phyloP scores from a whole-genome alignment of 2,113 vertebrate genomes.

The Dasyurus viverrinus region DNA sequence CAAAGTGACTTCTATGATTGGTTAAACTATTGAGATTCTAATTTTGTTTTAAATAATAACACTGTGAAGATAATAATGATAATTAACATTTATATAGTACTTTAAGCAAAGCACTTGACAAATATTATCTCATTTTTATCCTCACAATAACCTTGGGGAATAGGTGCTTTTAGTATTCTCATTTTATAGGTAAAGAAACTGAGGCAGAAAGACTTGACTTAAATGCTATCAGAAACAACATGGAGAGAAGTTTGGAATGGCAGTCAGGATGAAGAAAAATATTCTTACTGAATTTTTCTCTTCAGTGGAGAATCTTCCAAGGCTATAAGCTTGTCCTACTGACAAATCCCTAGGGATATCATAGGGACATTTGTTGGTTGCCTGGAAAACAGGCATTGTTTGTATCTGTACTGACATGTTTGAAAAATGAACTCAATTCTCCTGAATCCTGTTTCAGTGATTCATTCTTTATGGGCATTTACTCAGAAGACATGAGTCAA shows the following conservation, averaged over 20 bases:
- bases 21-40: background rate
- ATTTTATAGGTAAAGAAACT: background rate
- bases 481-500: slow-evolving; percentile 77
- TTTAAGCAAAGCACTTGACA: background rate
- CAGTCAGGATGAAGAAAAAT: background rate
- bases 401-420: slow-evolving; percentile 74
- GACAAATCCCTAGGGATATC: slow-evolving; percentile 17
- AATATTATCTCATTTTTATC: background rate
- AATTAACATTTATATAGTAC: background rate
- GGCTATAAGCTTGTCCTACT: rapidly evolving
- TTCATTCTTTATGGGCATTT: slow-evolving; percentile 85
- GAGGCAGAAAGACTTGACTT: background rate
- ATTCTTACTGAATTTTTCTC: background rate
- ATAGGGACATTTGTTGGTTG: slow-evolving; percentile 77
- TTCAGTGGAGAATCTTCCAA: background rate
- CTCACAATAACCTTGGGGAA: background rate
- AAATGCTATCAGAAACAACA: background rate
- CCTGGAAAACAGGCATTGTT: slow-evolving; percentile 76
- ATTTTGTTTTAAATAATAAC: background rate
- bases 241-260: no score
- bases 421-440: slow-evolving; percentile 84
- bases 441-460: slow-evolving; percentile 81
- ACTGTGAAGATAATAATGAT: background rate
- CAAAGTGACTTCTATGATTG: background rate
- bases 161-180: background rate